These are phyloP conservation scores for Apodemus sylvaticus DNA, from an alignment of 2,113 vertebrate genomes.

Conservation along the genomic window DNA sequence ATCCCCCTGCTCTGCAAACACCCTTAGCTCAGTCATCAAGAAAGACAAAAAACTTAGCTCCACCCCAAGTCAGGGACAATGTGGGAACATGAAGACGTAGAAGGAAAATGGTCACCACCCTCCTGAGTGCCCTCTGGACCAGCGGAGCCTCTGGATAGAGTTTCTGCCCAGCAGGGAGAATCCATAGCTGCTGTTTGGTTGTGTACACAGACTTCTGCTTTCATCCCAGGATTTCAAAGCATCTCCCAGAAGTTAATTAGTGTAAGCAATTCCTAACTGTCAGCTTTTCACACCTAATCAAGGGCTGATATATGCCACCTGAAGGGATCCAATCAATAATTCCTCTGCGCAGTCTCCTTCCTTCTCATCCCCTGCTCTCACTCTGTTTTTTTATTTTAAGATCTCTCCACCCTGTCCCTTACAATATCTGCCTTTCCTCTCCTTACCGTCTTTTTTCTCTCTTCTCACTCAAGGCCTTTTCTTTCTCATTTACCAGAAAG, in stretches of 20 bases:
- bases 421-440: neutral
- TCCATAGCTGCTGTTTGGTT: conserved; percentile 17
- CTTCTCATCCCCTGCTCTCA: conserved; percentile 1
- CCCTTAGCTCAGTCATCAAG: neutral
- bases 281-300: conserved; percentile 74
- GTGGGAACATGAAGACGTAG: neutral
- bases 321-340: conserved; percentile 63
- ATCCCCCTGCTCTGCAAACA: neutral
- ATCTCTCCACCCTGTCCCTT: neutral
- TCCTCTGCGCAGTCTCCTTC: neutral
- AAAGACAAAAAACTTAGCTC: neutral
- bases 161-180: neutral
- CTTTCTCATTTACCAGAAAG: neutral
- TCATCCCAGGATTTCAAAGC: conserved; percentile 75
- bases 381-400: conserved; percentile 34
- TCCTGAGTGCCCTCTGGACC: neutral
- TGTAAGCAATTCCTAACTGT: conserved; percentile 70
- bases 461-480: neutral
- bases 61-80: neutral
- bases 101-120: fast-evolving
- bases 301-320: conserved; percentile 59
- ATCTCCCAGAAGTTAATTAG: conserved; percentile 71
- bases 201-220: conserved; percentile 59
- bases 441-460: neutral
- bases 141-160: neutral